Conservation (phyloP, 2,888 invertebrate genomes). For the Hypercompe scribonia region DNA sequence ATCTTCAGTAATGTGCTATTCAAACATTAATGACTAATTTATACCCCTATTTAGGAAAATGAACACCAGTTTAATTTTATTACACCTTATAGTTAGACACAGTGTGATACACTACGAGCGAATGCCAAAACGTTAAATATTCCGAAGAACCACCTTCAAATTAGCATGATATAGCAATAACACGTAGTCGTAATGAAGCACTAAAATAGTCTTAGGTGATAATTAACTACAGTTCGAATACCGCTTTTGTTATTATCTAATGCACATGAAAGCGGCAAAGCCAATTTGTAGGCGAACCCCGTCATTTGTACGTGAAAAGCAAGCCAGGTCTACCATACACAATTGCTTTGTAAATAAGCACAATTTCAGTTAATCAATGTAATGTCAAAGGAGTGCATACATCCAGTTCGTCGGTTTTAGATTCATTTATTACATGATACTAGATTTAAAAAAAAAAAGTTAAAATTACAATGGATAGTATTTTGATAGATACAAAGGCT, state of each 20-base stretch:
- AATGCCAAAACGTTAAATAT: constrained; percentile 58
- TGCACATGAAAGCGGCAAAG: constrained; percentile 66
- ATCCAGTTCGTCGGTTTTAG: neutral
- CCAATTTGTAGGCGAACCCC: constrained; percentile 51
- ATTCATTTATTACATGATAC: neutral
- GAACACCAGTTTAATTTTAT: constrained; percentile 40
- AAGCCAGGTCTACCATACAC: constrained; percentile 52
- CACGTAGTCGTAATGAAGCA: constrained; percentile 73
- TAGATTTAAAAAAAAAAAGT: no score
- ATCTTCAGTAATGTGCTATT: neutral
- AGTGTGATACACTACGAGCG: constrained; percentile 55
- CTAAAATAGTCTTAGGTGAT: constrained; percentile 73
- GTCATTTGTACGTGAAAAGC: constrained; percentile 53
- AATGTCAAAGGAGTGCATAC: neutral
- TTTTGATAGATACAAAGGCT: no score
- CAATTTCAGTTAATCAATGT: neutral
- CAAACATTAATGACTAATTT: neutral
- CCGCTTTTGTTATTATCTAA: constrained; percentile 68
- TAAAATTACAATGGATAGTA: no score
- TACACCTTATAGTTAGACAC: constrained; percentile 55
- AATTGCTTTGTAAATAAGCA: neutral
- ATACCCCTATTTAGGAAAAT: constrained; percentile 8
- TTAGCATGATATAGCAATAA: constrained; percentile 68
- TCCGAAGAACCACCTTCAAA: constrained; percentile 54
- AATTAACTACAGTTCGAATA: constrained; percentile 69